phyloP scores from a whole-genome alignment of 92 coral and sea anemone genomes.

The Porites rus region DNA sequence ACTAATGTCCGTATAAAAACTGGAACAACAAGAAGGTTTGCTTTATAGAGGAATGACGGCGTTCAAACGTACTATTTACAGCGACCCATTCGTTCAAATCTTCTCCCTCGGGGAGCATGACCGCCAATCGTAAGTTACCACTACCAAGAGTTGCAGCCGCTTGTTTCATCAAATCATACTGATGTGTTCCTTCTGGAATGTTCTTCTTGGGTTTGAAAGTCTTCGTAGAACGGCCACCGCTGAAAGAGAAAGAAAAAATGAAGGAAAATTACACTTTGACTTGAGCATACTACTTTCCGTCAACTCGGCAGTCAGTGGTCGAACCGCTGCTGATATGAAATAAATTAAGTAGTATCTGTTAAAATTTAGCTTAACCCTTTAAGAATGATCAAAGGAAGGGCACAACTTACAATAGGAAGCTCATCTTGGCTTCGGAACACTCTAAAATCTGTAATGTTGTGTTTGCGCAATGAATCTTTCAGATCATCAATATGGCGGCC shows the following conservation, averaged over 20 bases:
- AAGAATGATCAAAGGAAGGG: neutral
- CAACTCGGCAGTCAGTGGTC: neutral
- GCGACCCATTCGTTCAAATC: slow-evolving; percentile 99
- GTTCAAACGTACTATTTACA: slow-evolving; percentile 81
- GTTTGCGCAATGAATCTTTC: slow-evolving; percentile 8
- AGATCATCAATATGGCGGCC: slow-evolving; percentile 63
- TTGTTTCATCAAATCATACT: slow-evolving; percentile 96
- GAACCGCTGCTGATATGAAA: neutral
- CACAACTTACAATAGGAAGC: slow-evolving; percentile 99
- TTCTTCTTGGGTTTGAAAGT: slow-evolving; percentile 99
- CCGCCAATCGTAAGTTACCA: slow-evolving; percentile 96
- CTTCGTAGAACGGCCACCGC: slow-evolving; percentile 98
- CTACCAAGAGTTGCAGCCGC: slow-evolving; percentile 99
- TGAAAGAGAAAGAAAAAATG: slow-evolving; percentile 28
- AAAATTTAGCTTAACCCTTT: neutral
- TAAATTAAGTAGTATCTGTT: neutral
- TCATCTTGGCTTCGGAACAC: slow-evolving; percentile 78
- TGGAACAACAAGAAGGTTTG: no score
- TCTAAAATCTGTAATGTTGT: slow-evolving; percentile 23
- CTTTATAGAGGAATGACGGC: neutral
- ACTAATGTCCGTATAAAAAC: neutral
- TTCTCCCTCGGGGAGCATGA: slow-evolving; percentile 98
- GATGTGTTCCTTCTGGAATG: slow-evolving; percentile 99
- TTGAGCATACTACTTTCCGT: neutral
- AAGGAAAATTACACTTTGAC: slow-evolving; percentile 5